Base-by-base conservation (phyloP, 2,113 vertebrate species). In the Marmota flaviventris region DNA sequence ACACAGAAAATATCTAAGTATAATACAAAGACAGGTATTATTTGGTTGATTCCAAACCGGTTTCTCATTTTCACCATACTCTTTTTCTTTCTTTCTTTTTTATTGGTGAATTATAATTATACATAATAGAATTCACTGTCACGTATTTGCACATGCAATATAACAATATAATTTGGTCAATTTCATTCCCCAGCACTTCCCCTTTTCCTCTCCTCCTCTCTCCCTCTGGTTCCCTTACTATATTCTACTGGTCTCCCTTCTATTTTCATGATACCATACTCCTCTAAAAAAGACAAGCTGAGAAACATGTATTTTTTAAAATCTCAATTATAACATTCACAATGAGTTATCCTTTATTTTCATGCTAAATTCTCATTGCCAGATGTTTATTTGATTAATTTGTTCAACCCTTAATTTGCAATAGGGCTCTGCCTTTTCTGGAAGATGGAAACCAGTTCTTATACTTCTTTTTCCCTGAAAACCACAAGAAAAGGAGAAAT, bases 341-440 rank as follows among this genome's bases (percentile, higher is more conserved):
- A 77, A 61, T 4, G 22, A 79, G 3, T 7, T 76, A 86, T 6
- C 12, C 32, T 94, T 86, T 89, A 88, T 85, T 73, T 85, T 51
- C 17, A 81, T 37, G 34, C 9, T 56, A 75, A 85, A 75, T 84
- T 94, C 45, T 89, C 51, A 75, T 0, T 72, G 65, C 1, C 39
- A 94, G n/a, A 37, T 83, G 10, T 86, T 82, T 67, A 84, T 22
- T 65, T 86, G 77, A 61, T 63, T 85, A 93, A 83, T 61, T 90
- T 89, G 51, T 4, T 87, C 42, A 82, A 17, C 85, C 34, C 34
- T 34, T 79, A 16, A 34, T 58, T 58, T 58, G 56, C 11, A 77
- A 88, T n/a, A 56, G 3, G 0, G 72, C 79, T 75, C 29, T 76
- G 78, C 72, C 48, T 76, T 69, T 89, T 86, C 56, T 42, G 22